Conservation (phyloP, 2,888 invertebrate species). For the Biston stratarius region DNA sequence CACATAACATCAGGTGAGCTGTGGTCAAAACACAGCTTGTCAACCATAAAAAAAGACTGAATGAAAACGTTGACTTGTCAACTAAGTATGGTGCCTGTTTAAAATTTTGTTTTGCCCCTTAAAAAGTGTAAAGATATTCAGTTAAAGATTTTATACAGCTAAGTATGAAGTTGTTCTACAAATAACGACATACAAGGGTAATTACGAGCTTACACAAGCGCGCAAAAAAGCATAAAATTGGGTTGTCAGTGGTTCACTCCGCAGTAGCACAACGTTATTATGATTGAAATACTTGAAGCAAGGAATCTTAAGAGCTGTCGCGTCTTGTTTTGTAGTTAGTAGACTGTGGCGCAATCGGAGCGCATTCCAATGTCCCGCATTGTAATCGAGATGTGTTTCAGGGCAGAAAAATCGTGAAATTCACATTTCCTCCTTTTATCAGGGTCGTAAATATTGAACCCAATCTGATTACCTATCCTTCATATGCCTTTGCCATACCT, state of each 20-base stretch:
- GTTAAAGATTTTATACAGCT: neutral
- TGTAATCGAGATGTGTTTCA: slow-evolving; percentile 54
- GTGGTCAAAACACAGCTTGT: too few species aligned
- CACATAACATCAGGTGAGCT: too few species aligned
- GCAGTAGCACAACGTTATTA: slow-evolving; percentile 24
- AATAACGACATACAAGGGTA: neutral
- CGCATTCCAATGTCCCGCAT: slow-evolving; percentile 50
- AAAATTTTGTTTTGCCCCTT: too few species aligned
- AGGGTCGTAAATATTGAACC: slow-evolving; percentile 22
- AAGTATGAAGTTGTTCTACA: neutral
- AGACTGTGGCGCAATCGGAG: slow-evolving; percentile 57
- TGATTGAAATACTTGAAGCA: slow-evolving; percentile 41
- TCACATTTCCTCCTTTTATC: slow-evolving; percentile 15
- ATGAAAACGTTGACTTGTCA: too few species aligned
- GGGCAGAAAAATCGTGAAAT: slow-evolving; percentile 51
- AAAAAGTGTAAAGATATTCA: neutral
- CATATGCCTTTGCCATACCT: too few species aligned
- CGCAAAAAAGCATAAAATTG: slow-evolving; percentile 37
- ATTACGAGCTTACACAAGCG: slow-evolving; percentile 31
- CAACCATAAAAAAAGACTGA: too few species aligned
- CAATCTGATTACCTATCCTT: slow-evolving; percentile 13
- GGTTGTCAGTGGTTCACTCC: slow-evolving; percentile 32
- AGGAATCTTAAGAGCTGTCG: slow-evolving; percentile 33
- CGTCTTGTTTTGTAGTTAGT: slow-evolving; percentile 52
- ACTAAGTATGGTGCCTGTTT: too few species aligned